These are phyloP conservation scores for Pollicipes pollicipes DNA, from an alignment of 1,140 invertebrate species.

Conservation along the genomic window DNA sequence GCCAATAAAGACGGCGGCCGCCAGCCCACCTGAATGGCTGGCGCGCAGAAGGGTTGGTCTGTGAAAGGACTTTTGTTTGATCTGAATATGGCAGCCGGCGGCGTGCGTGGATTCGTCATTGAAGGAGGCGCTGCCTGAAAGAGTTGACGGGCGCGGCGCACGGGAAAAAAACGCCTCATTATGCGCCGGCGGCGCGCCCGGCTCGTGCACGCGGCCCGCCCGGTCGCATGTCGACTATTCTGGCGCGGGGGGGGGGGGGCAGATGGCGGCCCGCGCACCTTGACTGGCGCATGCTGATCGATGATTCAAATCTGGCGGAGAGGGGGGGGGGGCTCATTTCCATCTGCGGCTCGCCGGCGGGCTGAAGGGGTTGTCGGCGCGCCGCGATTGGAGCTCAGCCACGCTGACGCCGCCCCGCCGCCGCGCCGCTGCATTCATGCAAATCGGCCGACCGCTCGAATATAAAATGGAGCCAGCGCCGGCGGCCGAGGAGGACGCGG, in stretches of 20 bases:
- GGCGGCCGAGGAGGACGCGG: no score
- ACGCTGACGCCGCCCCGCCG: no score
- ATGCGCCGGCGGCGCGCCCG: not conserved
- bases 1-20: not conserved
- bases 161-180: not conserved
- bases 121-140: not conserved
- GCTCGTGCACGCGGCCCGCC: not conserved
- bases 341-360: not conserved
- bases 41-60: not conserved
- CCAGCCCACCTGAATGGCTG: not conserved
- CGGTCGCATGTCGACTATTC: not conserved
- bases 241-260: not conserved
- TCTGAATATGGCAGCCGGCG: conserved; percentile 1
- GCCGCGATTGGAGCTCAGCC: not conserved
- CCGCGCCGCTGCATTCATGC: not conserved
- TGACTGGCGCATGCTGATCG: no score
- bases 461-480: not conserved
- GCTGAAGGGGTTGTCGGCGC: not conserved
- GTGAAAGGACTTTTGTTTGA: conserved; percentile 1
- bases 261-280: not conserved
- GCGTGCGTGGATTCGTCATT: not conserved
- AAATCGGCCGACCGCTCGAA: not conserved
- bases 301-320: not conserved
- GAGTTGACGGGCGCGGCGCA: not conserved
- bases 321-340: not conserved